A percentile compares a stretch with the other conserved stretches of the same genome.
Evolutionary conservation across 1,140 invertebrate species (phyloP).

Genomic region (Brachionus sp.): DNA sequence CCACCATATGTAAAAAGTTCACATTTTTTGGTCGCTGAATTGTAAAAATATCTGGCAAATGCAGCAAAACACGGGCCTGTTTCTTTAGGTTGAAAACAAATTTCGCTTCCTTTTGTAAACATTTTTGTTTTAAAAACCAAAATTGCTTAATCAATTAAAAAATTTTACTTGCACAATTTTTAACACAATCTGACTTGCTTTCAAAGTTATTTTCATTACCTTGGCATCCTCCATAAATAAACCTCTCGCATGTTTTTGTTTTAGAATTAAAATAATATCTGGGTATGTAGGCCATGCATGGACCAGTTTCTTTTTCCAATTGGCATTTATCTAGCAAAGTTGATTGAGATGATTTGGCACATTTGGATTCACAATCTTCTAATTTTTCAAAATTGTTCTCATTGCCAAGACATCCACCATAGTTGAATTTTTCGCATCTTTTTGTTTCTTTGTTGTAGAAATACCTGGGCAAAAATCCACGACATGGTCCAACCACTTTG

Average conservation of each 20-base stretch:
- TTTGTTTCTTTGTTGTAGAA: slow-evolving; percentile 70
- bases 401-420: slow-evolving; percentile 82
- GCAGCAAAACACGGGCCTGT: slow-evolving; percentile 46
- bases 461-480: slow-evolving; percentile 76
- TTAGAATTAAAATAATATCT: slow-evolving; percentile 52
- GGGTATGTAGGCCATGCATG: slow-evolving; percentile 62
- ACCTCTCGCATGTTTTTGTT: slow-evolving; percentile 51
- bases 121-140: background rate
- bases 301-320: slow-evolving; percentile 56
- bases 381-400: slow-evolving; percentile 50
- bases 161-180: background rate
- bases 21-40: slow-evolving; percentile 50
- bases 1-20: slow-evolving; percentile 54
- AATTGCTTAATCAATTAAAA: background rate
- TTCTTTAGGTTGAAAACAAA: background rate
- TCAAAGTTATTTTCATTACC: slow-evolving; percentile 65
- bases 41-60: slow-evolving; percentile 51
- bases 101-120: background rate
- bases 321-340: background rate
- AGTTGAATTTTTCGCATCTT: slow-evolving; percentile 86
- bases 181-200: slow-evolving; percentile 77
- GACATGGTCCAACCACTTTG: slow-evolving; percentile 74
- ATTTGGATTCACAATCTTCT: slow-evolving; percentile 21
- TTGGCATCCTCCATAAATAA: slow-evolving; percentile 53
- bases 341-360: background rate